These are phyloP conservation scores for Acanthochromis polyacanthus DNA, from an alignment of 2,113 vertebrate species.

Conservation along the genomic window DNA sequence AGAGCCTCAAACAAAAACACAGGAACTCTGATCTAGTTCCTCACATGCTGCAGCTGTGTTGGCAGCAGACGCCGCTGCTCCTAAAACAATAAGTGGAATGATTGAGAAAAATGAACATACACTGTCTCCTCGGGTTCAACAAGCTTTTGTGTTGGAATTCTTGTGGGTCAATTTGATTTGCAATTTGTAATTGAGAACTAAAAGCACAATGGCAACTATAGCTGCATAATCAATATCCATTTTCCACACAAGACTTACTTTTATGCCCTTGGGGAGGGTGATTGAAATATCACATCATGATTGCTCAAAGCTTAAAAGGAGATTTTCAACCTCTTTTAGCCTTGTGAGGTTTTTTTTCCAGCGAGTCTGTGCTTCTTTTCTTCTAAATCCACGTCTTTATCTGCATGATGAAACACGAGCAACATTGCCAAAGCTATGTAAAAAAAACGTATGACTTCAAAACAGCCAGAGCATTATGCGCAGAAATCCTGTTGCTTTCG, in stretches of 20 bases:
- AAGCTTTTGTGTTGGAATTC: slow-evolving; percentile 22
- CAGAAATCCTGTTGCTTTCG: neutral
- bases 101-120: neutral
- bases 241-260: slow-evolving; percentile 60
- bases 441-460: slow-evolving; percentile 26
- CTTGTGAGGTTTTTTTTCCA: neutral
- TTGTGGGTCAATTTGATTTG: slow-evolving; percentile 40
- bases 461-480: slow-evolving; percentile 5
- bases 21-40: slow-evolving; percentile 15
- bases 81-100: neutral
- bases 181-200: slow-evolving; percentile 40
- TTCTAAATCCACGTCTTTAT: slow-evolving; percentile 25
- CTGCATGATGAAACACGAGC: slow-evolving; percentile 46
- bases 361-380: neutral
- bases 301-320: slow-evolving; percentile 44
- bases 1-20: slow-evolving; percentile 6
- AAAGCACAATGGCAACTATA: slow-evolving; percentile 42
- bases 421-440: slow-evolving; percentile 1
- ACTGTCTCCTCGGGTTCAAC: neutral
- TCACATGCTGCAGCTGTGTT: neutral
- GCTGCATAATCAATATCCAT: slow-evolving; percentile 63
- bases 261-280: slow-evolving; percentile 28
- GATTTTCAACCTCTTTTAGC: slow-evolving; percentile 32
- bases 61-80: neutral
- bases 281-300: slow-evolving; percentile 41